Conservation (phyloP, 2,797 vertebrate genomes). For the Darevskia mixta region DNA sequence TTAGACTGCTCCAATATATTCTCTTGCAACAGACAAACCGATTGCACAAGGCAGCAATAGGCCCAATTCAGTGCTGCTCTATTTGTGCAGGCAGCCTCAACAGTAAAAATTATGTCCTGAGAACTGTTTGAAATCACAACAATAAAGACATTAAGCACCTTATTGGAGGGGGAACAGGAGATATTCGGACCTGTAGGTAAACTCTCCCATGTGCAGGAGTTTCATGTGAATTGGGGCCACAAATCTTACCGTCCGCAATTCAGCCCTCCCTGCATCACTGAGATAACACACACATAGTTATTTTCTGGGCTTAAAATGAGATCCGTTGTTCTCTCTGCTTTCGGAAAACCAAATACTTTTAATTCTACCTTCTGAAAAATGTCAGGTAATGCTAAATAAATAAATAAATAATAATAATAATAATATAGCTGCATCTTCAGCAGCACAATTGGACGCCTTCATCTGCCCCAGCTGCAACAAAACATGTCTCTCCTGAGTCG, state of each 20-base stretch:
- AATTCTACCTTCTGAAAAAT: too few species aligned
- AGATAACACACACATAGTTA: not conserved
- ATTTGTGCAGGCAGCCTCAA: not conserved
- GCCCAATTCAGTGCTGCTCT: not conserved
- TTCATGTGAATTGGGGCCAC: not conserved
- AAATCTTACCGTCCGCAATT: not conserved
- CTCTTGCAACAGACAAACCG: not conserved
- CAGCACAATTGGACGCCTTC: too few species aligned
- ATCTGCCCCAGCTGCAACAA: too few species aligned
- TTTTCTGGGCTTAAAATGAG: too few species aligned
- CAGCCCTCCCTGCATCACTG: not conserved
- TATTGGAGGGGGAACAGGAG: not conserved
- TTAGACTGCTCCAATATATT: not conserved
- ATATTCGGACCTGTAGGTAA: not conserved
- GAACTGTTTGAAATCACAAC: too few species aligned
- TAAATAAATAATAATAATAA: too few species aligned
- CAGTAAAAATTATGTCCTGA: not conserved
- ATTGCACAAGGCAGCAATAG: not conserved
- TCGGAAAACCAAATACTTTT: too few species aligned
- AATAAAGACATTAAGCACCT: not conserved
- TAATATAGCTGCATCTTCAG: too few species aligned
- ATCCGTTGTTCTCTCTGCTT: too few species aligned
- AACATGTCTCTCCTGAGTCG: too few species aligned
- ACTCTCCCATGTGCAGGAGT: not conserved
- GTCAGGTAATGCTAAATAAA: too few species aligned